Conservation (phyloP, 1,140 invertebrate genomes). For the Berghia stephanieae region DNA sequence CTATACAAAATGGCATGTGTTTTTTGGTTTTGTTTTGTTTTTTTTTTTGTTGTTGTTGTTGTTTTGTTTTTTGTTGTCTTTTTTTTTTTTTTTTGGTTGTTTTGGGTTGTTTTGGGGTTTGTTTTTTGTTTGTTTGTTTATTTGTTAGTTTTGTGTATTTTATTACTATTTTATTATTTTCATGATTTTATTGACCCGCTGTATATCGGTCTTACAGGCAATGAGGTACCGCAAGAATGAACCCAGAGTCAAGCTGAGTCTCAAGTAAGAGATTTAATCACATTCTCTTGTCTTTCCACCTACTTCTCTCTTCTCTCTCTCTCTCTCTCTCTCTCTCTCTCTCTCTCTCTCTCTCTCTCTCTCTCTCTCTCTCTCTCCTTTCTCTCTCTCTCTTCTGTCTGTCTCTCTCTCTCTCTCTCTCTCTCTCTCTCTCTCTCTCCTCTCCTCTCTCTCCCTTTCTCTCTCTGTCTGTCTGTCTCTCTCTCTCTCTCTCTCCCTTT, state of each 20-base stretch:
- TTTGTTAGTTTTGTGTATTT: no score
- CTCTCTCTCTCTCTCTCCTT: background rate
- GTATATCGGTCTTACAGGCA: no score
- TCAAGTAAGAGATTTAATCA: slow-evolving; percentile 47
- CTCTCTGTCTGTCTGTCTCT: background rate
- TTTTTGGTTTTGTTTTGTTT: no score
- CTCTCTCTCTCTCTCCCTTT: background rate
- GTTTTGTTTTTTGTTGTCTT: background rate
- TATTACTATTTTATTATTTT: no score
- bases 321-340: background rate
- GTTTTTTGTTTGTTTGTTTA: no score
- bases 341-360: background rate
- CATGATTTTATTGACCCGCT: no score
- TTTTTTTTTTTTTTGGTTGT: slow-evolving; percentile 15
- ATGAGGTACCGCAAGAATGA: slow-evolving; percentile 48
- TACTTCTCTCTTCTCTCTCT: background rate
- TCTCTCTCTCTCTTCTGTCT: background rate
- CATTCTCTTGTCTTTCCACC: slow-evolving; percentile 7
- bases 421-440: background rate
- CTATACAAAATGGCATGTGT: no score
- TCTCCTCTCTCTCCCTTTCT: slow-evolving; percentile 1
- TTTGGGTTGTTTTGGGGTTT: slow-evolving; percentile 45
- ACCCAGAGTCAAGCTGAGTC: slow-evolving; percentile 52
- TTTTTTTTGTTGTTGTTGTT: no score
- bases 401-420: background rate